phyloP scores from a whole-genome alignment of 1,140 invertebrate species.

The Brachionus sp. region DNA sequence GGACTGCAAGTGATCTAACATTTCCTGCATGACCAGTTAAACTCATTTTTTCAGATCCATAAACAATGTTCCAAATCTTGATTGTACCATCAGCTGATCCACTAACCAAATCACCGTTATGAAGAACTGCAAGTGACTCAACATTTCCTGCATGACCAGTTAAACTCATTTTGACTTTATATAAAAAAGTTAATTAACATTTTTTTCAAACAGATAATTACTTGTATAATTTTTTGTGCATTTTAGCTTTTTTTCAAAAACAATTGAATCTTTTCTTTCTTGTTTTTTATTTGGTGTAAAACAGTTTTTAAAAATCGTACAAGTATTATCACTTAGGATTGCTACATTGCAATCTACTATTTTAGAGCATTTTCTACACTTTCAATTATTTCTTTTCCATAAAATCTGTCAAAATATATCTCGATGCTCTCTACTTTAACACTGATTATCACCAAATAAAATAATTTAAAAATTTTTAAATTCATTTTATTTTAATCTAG shows the following conservation, averaged over 20 bases:
- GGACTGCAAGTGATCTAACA: too few relatives aligned
- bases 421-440: neutral
- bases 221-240: neutral
- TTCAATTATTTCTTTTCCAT: neutral
- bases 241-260: neutral
- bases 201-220: neutral
- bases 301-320: neutral
- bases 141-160: too few relatives aligned
- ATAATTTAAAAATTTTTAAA: neutral
- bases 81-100: too few relatives aligned
- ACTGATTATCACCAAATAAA: neutral
- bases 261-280: neutral
- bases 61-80: too few relatives aligned
- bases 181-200: too few relatives aligned
- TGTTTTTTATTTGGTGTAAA: neutral
- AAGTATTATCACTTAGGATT: neutral
- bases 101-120: too few relatives aligned
- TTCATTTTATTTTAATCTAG: too few relatives aligned
- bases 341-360: neutral
- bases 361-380: neutral
- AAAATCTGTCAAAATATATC: neutral
- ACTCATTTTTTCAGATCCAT: too few relatives aligned
- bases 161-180: too few relatives aligned
- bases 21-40: too few relatives aligned
- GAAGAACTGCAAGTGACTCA: too few relatives aligned